A percentile compares a stretch with the other conserved stretches of the same genome.
These are phyloP conservation scores for Cheilosia soror DNA, from an alignment of 2,888 invertebrate genomes.

Conservation along the genomic window DNA sequence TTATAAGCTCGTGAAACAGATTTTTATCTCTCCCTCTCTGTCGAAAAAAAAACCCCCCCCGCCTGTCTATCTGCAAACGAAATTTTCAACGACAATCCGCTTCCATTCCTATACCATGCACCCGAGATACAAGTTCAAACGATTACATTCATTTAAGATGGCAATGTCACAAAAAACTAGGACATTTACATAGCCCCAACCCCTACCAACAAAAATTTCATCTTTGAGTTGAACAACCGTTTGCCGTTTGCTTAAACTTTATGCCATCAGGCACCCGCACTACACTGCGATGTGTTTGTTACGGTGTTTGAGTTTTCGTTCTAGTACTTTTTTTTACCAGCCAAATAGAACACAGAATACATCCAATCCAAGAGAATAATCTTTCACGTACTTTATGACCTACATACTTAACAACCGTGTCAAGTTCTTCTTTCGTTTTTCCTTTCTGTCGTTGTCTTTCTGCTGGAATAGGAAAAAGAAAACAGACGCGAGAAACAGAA, in stretches of 20 bases:
- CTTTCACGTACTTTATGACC: conserved; percentile 70
- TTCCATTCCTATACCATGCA: no score
- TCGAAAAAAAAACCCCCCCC: conserved; percentile 2
- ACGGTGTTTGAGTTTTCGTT: not conserved
- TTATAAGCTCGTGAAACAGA: conserved; percentile 68
- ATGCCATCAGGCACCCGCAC: not conserved
- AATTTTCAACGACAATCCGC: not conserved
- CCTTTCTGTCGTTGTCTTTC: conserved; percentile 17
- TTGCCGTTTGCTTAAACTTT: conserved; percentile 19
- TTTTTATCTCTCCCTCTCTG: conserved; percentile 50
- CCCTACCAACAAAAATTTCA: not conserved
- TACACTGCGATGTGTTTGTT: not conserved
- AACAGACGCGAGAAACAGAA: not conserved
- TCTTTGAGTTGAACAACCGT: conserved; percentile 26
- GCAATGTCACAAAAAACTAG: conserved; percentile 23
- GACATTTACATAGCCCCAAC: conserved; percentile 45
- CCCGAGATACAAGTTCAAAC: conserved; percentile 46
- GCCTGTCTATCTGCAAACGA: not conserved
- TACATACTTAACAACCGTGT: conserved; percentile 67
- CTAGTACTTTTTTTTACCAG: conserved; percentile 18
- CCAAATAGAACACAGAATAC: conserved; percentile 33
- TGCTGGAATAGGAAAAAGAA: conserved; percentile 32
- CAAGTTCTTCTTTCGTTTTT: conserved; percentile 56
- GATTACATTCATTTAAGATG: conserved; percentile 66
- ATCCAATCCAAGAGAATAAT: conserved; percentile 50